Percentiles rank a stretch among this genome's conserved stretches.
These are phyloP conservation scores for Vireo altiloquus DNA, from an alignment of 2,113 vertebrate species.

Conservation along the genomic window DNA sequence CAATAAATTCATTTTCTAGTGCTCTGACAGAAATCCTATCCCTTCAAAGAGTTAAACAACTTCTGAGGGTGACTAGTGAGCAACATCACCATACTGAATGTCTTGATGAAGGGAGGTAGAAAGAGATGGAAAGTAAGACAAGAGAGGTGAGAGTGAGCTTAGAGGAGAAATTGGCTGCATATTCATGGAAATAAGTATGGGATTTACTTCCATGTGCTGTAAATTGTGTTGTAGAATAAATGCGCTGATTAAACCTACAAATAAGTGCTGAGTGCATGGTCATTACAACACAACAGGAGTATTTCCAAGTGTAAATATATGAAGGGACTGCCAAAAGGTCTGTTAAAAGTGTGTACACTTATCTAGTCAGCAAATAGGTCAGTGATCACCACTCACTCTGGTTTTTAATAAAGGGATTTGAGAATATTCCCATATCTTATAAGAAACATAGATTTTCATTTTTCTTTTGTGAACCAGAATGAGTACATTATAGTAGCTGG, in stretches of 20 bases:
- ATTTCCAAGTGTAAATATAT: not conserved
- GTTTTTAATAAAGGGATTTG: conserved; percentile 55
- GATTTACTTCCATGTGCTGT: not conserved
- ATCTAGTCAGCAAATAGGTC: conserved; percentile 8
- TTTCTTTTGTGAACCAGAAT: conserved; percentile 17
- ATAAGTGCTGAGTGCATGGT: not conserved
- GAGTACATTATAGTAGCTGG: not conserved
- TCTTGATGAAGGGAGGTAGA: not conserved
- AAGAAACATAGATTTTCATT: conserved; percentile 25
- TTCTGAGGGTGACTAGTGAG: not conserved
- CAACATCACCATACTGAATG: not conserved
- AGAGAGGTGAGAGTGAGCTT: not conserved
- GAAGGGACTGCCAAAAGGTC: not conserved
- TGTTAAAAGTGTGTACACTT: not conserved
- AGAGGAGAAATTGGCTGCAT: not conserved
- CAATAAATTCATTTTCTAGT: not conserved
- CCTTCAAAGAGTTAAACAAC: not conserved
- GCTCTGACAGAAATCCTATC: not conserved
- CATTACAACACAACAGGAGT: not conserved
- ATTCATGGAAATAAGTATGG: not conserved
- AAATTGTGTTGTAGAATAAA: not conserved
- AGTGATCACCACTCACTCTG: not conserved
- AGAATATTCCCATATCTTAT: conserved; percentile 30
- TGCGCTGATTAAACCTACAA: not conserved
- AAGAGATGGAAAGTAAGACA: not conserved